Conservation (phyloP, 2,113 vertebrate species). For the Lontra canadensis region DNA sequence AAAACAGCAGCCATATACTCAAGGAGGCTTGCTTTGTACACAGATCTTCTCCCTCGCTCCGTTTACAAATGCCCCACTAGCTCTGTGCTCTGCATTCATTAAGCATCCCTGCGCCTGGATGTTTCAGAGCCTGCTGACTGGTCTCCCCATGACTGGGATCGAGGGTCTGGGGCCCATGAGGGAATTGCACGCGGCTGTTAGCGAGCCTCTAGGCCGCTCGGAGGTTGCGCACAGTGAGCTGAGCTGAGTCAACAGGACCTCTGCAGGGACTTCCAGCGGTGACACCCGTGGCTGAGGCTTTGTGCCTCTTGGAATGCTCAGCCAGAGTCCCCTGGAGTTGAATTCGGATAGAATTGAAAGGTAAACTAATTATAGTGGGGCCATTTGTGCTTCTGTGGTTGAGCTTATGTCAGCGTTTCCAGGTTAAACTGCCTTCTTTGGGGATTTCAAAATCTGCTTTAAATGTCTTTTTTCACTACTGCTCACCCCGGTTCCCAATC, state of each 20-base stretch:
- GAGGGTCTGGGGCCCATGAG: not conserved
- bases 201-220: slow-evolving; percentile 49
- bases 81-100: not conserved
- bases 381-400: slow-evolving; percentile 63
- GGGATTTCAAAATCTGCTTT: slow-evolving; percentile 53
- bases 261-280: slow-evolving; percentile 61
- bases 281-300: slow-evolving; percentile 68
- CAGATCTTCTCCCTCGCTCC: not conserved
- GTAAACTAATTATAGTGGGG: slow-evolving; percentile 75
- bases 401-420: slow-evolving; percentile 70
- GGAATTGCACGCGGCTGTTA: slow-evolving; percentile 35
- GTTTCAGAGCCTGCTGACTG: not conserved
- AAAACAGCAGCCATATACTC: not conserved
- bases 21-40: not conserved
- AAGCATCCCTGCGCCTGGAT: not conserved
- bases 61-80: slow-evolving; percentile 54
- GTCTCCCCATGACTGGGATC: not conserved
- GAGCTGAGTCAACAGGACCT: slow-evolving; percentile 75
- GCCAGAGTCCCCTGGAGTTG: slow-evolving; percentile 66
- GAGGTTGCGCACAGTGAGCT: slow-evolving; percentile 58
- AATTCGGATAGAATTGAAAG: slow-evolving; percentile 79
- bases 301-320: slow-evolving; percentile 73
- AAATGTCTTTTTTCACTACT: slow-evolving; percentile 61
- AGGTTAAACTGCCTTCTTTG: slow-evolving; percentile 51
- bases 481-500: slow-evolving; percentile 28